These are phyloP conservation scores for Polymixis lichenea DNA, from an alignment of 2,888 invertebrate species.

Conservation along the genomic window DNA sequence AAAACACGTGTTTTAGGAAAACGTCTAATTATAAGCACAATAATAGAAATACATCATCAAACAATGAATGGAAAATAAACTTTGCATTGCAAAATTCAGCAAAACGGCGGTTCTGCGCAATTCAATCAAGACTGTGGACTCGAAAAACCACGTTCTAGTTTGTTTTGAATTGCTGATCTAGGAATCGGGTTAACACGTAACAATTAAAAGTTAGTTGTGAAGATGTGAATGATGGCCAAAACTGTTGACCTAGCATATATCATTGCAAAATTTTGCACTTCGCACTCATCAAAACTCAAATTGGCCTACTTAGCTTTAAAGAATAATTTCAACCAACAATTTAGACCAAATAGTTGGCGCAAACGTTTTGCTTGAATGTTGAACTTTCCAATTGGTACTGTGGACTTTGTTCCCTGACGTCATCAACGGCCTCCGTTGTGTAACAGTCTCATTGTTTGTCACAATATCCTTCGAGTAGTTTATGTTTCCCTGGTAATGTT, in stretches of 20 bases:
- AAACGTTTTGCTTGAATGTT: slow-evolving; percentile 69
- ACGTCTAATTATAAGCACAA: slow-evolving; percentile 14
- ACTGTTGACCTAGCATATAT: slow-evolving; percentile 23
- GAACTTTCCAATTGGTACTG: slow-evolving; percentile 81
- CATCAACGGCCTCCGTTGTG: slow-evolving; percentile 72
- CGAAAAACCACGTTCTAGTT: slow-evolving; percentile 17
- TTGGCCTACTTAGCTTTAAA: slow-evolving; percentile 61
- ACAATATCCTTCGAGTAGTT: slow-evolving; percentile 72
- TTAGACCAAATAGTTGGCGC: slow-evolving; percentile 66
- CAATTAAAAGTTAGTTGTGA: not conserved
- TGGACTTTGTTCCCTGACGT: slow-evolving; percentile 82
- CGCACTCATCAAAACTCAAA: slow-evolving; percentile 50
- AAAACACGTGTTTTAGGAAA: slow-evolving; percentile 26
- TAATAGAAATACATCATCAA: slow-evolving; percentile 12
- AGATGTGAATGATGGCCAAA: not conserved
- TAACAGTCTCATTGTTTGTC: slow-evolving; percentile 74
- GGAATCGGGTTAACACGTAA: slow-evolving; percentile 4
- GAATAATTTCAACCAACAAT: slow-evolving; percentile 61
- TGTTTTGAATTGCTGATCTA: slow-evolving; percentile 14
- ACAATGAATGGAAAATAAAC: slow-evolving; percentile 7
- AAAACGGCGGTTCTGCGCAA: slow-evolving; percentile 31
- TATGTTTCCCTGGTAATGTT: slow-evolving; percentile 63
- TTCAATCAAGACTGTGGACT: slow-evolving; percentile 17
- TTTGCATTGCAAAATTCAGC: slow-evolving; percentile 27
- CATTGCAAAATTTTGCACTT: slow-evolving; percentile 51